Conservation (phyloP, 2,888 invertebrate species). For the Disparrhopalites patrizii region DNA sequence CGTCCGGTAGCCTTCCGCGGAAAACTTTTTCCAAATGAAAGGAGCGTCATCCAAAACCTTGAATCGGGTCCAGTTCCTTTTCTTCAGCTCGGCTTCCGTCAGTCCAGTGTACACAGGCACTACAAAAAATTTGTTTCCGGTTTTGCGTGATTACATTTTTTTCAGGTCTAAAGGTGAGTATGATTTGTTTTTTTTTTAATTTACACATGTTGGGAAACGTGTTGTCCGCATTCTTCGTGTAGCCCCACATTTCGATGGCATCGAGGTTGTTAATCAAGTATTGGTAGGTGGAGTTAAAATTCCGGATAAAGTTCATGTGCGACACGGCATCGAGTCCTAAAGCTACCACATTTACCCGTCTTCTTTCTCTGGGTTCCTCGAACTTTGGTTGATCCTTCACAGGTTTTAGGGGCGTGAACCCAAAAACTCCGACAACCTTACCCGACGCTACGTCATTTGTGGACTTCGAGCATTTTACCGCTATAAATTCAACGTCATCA, state of each 20-base stretch:
- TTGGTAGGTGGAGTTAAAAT: constrained; percentile 66
- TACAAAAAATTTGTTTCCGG: background rate
- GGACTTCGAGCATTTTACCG: background rate
- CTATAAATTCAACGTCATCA: background rate
- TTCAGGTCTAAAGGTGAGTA: background rate
- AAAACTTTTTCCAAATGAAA: constrained; percentile 16
- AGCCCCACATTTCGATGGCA: constrained; percentile 76
- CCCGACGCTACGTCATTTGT: background rate
- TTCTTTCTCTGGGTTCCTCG: background rate
- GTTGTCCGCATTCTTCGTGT: constrained; percentile 91
- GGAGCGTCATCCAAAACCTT: background rate
- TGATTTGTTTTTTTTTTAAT: background rate
- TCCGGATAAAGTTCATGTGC: constrained; percentile 74
- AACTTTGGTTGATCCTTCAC: background rate
- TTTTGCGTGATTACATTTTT: background rate
- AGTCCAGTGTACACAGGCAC: constrained; percentile 74
- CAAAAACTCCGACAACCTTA: background rate
- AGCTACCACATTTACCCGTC: constrained; percentile 63
- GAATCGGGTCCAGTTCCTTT: background rate
- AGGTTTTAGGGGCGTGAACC: background rate
- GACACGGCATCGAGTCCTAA: constrained; percentile 84
- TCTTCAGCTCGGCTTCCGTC: constrained; percentile 62
- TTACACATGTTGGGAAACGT: constrained; percentile 76
- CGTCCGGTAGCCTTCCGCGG: constrained; percentile 5
- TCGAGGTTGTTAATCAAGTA: constrained; percentile 60